These are phyloP conservation scores for Glossophaga mutica DNA, from an alignment of 2,797 vertebrate species.

Conservation along the genomic window DNA sequence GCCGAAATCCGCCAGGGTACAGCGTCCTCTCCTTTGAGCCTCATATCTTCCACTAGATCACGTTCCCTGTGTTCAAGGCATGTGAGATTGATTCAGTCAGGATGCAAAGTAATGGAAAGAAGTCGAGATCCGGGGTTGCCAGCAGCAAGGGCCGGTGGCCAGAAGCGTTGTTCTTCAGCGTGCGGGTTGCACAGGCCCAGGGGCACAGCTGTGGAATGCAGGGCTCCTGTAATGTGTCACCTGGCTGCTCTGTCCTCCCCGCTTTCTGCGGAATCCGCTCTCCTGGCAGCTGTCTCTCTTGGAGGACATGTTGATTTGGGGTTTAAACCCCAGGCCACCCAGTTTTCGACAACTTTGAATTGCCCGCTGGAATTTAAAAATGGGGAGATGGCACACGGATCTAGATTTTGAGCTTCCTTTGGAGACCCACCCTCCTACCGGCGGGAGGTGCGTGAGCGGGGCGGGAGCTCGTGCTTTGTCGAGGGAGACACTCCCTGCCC, in stretches of 20 bases:
- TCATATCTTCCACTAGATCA: not conserved
- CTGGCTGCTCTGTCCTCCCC: accelerated
- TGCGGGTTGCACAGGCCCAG: not conserved
- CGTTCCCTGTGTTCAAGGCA: not conserved
- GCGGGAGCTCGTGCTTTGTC: not conserved
- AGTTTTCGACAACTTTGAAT: not conserved
- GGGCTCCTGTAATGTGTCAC: not conserved
- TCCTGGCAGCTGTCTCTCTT: accelerated
- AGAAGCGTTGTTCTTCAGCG: accelerated
- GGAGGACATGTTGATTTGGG: not conserved
- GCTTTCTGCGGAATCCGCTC: not conserved
- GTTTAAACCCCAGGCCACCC: not conserved
- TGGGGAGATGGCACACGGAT: too few species aligned
- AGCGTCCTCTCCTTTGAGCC: not conserved
- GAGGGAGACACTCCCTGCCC: accelerated
- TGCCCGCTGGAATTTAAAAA: not conserved
- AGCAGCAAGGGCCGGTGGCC: not conserved
- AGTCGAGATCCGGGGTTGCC: not conserved
- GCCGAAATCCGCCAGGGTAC: not conserved
- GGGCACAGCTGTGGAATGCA: not conserved
- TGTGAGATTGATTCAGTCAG: not conserved
- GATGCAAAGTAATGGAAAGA: not conserved
- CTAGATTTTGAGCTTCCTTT: not conserved
- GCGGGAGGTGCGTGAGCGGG: not conserved
- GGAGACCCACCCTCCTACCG: not conserved